Evolutionary conservation across 1,140 invertebrate species (phyloP).

Genomic region (Macrocentrus cingulum): DNA sequence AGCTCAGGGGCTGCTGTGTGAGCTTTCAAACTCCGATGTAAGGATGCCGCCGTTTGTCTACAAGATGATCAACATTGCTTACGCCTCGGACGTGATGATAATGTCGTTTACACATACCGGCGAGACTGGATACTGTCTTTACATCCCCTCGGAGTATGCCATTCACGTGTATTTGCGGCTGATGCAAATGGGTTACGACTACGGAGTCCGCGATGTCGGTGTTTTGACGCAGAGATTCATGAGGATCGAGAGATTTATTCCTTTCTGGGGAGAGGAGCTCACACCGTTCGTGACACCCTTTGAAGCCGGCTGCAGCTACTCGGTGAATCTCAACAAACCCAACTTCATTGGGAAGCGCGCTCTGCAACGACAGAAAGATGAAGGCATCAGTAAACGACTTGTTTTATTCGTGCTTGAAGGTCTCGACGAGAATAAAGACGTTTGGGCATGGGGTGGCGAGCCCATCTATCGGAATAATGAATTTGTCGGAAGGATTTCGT

Average conservation of each 20-base stretch:
- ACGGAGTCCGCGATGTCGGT: constrained; percentile 74
- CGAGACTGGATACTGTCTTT: constrained; percentile 80
- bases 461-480: constrained; percentile 72
- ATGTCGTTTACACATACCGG: constrained; percentile 83
- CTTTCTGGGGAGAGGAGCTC: constrained; percentile 71
- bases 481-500: constrained; percentile 76
- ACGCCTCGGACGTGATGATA: constrained; percentile 75
- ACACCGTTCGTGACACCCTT: constrained; percentile 74
- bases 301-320: constrained; percentile 74
- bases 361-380: constrained; percentile 68
- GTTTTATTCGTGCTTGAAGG: constrained; percentile 75
- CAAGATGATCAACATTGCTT: constrained; percentile 74
- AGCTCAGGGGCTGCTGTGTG: constrained; percentile 69
- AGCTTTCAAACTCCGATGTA: constrained; percentile 72
- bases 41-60: constrained; percentile 76
- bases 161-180: constrained; percentile 77
- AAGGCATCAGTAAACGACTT: constrained; percentile 69
- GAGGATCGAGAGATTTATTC: constrained; percentile 66
- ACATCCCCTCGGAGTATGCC: constrained; percentile 78
- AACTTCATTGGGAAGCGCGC: constrained; percentile 77
- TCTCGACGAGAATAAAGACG: constrained; percentile 71
- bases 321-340: constrained; percentile 72
- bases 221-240: constrained; percentile 75
- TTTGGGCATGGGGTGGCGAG: constrained; percentile 83
- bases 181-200: constrained; percentile 65